A percentile compares a stretch with the other conserved stretches of the same genome.
Conservation (phyloP, 2,888 invertebrate genomes). For the Ditula angustiorana region DNA sequence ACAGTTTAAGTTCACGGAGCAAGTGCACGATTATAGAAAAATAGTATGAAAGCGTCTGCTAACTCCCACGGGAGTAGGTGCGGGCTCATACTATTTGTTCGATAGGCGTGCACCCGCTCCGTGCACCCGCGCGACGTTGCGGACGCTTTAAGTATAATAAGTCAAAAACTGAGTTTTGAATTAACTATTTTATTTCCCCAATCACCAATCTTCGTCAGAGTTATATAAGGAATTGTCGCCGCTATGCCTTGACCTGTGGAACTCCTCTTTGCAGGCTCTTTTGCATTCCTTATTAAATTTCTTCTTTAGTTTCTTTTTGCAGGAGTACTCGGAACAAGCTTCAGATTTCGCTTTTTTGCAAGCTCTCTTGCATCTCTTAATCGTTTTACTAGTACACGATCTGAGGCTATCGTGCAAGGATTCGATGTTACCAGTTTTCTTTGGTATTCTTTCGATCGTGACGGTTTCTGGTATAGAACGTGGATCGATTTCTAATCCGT, state of each 20-base stretch:
- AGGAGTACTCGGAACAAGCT: slow-evolving; percentile 50
- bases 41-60: too few species aligned
- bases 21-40: too few species aligned
- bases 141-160: too few species aligned
- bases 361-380: slow-evolving; percentile 51
- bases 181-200: too few species aligned
- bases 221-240: background rate
- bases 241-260: background rate
- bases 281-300: slow-evolving; percentile 56
- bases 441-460: background rate
- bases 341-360: slow-evolving; percentile 43
- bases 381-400: slow-evolving; percentile 42
- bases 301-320: slow-evolving; percentile 51
- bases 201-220: background rate
- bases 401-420: background rate
- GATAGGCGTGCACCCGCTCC: too few species aligned
- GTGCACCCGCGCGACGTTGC: too few species aligned
- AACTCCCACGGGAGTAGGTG: too few species aligned
- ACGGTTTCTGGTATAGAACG: too few species aligned
- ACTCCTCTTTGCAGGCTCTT: slow-evolving; percentile 48
- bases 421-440: background rate
- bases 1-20: too few species aligned
- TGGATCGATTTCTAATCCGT: too few species aligned
- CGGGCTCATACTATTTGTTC: too few species aligned
- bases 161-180: background rate